Base-by-base conservation (phyloP, 1,140 invertebrate genomes). In the Drosophila saltans region DNA sequence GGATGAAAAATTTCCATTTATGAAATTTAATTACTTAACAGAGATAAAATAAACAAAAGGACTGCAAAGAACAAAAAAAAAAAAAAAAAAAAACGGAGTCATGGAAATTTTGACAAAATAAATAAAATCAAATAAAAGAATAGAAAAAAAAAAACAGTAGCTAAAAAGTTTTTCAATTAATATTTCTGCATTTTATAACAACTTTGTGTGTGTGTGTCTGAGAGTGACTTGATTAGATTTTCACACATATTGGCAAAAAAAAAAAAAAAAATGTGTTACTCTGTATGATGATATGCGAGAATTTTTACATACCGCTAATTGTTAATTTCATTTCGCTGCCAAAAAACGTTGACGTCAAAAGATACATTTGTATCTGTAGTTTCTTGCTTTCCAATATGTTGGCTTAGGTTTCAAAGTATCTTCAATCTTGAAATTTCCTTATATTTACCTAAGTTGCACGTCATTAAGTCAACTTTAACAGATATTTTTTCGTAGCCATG, bases 281-380 rank as follows among this genome's bases (percentile, higher is more conserved):
- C 7, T 40, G 9, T 24, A 52, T 52, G 45, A 52, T 26, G 45
- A 52, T 52, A 52, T 73, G 67, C 39, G 65, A 24, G 62, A 45
- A 45, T 65, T 74, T 84, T 80, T 78, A 56, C 73, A 63, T 81
- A 71, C 63, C 62, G 74, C 81, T 84, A 81, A 81, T 85, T 86
- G 72, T 66, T 72, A 69, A 59, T 41, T 69, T 62, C 33, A 28
- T 73, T 63, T 65, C 72, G 41, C 21, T 52, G 24, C 2, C 45
- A 2, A 3, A 26, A 52, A 26, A 6, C 8, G 9, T 26, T 26
- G 21, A 52, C 45, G 45, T 52, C 45, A 52, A 52, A 52, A 26
- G 21, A 26, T 52, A 52, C 45, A 52, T 52, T 9, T 24, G 16
- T 48, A 48, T 21, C 3, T 10, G 21, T 52, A 24, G 26, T 52